Evolutionary conservation across 2,888 invertebrate genomes (phyloP), one percentile per base, ranked within the genome.

Genomic region (Tortrix viridana): DNA sequence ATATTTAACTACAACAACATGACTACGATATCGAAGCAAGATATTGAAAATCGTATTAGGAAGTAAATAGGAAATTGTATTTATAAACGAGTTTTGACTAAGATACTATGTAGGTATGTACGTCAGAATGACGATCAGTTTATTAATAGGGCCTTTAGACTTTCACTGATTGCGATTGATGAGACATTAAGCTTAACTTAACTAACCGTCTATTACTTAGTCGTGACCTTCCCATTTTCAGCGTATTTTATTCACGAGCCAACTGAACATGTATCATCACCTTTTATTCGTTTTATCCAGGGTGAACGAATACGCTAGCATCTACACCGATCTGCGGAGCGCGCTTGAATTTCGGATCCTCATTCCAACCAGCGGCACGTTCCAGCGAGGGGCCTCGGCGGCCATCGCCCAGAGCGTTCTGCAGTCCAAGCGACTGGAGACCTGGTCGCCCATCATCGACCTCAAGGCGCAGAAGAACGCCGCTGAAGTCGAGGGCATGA

Each of bases 391-490:
- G 0, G 96, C 95, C 0, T 96, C 96, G 7, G 95, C 95, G 62
- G 95, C 95, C 2, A 93, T 95, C 64, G 94, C 93, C 23, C 89
- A 93, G 37, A 92, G 93, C 66, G 89, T 96, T 47, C 94, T 94
- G 0, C 79, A 84, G 32, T 88, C 93, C 32, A 95, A 95, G 75
- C 78, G 93, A 16, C 75, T 95, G 43, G 91, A 94, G 67, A 92
- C 93, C 64, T 92, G 95, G 4, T 98, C 98, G 0, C 98, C 98
- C 0, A 95, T 98, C 38, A 95, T 97, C 55, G 93, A 94, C 65
- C 90, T 98, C 88, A 98, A 98, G 80, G 97, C 98, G 0, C 94
- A 95, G 71, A 99, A 99, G 87, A 98, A 98, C 78, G 85, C 91
- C 0, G 93, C 94, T 0, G 98, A 98, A 86, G 94, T 94, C 20